phyloP scores from a whole-genome alignment of 1,140 invertebrate genomes.

The Acromyrmex echinatior region DNA sequence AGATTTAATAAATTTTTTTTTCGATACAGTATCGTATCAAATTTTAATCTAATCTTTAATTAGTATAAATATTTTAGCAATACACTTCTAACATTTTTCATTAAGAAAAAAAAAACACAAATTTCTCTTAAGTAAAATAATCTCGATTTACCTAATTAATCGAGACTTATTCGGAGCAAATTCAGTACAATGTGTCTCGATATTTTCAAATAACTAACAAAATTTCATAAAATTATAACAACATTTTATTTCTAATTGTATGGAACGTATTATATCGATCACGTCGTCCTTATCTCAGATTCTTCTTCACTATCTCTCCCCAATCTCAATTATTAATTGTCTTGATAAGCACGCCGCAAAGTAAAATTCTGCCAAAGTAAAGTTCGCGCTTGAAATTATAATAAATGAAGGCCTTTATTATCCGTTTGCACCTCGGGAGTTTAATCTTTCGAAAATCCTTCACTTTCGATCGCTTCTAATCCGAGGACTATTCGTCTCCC shows the following conservation, averaged over 20 bases:
- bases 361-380: conserved; percentile 35
- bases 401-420: conserved; percentile 29
- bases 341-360: conserved; percentile 37
- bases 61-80: neutral
- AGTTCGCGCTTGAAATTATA: conserved; percentile 38
- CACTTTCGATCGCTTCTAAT: conserved; percentile 21
- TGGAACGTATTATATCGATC: neutral
- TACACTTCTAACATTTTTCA: neutral
- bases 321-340: conserved; percentile 24
- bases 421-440: conserved; percentile 7
- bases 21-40: neutral
- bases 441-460: conserved; percentile 35
- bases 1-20: no score
- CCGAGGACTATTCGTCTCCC: conserved; percentile 11
- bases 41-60: neutral
- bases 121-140: neutral
- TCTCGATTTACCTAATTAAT: neutral
- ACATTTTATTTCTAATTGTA: neutral
- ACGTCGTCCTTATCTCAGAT: neutral
- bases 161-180: neutral
- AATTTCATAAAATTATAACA: neutral
- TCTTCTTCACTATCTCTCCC: conserved; percentile 7
- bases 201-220: neutral
- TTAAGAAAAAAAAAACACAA: neutral
- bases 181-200: no score